These are phyloP conservation scores for Apus apus DNA, from an alignment of 2,113 vertebrate genomes.

Conservation along the genomic window DNA sequence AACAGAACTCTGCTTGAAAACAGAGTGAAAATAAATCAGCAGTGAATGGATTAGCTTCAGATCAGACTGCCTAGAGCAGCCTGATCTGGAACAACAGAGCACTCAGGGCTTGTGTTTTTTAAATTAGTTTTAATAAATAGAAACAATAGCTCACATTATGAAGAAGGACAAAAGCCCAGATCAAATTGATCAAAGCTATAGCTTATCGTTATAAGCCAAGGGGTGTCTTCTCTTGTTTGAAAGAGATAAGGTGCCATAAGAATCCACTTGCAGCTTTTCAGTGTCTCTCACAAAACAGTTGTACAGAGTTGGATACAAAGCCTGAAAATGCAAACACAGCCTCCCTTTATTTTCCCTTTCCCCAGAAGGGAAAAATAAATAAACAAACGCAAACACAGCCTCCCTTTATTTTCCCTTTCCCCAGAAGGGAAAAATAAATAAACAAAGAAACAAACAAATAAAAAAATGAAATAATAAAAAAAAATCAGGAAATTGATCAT, in stretches of 20 bases:
- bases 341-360: neutral
- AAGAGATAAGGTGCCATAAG: constrained; percentile 8
- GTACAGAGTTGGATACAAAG: neutral
- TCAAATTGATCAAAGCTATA: constrained; percentile 40
- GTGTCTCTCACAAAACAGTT: constrained; percentile 8
- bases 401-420: neutral
- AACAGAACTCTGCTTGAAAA: constrained; percentile 50
- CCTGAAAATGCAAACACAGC: constrained; percentile 3
- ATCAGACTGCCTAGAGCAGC: constrained; percentile 20
- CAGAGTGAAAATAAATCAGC: constrained; percentile 50
- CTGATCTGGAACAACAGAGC: constrained; percentile 36
- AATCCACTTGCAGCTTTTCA: constrained; percentile 31
- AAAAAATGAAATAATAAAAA: neutral
- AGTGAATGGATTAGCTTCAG: constrained; percentile 58
- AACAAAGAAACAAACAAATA: no score
- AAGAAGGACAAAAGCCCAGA: constrained; percentile 56
- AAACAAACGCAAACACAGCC: neutral
- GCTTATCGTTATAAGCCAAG: constrained; percentile 30
- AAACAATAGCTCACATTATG: constrained; percentile 61
- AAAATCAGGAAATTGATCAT: neutral
- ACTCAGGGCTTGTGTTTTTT: constrained; percentile 25
- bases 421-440: neutral
- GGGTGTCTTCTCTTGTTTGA: constrained; percentile 34
- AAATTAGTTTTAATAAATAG: constrained; percentile 61
- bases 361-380: neutral